phyloP scores from a whole-genome alignment of 1,140 invertebrate species.

The Dendrolimus punctatus region DNA sequence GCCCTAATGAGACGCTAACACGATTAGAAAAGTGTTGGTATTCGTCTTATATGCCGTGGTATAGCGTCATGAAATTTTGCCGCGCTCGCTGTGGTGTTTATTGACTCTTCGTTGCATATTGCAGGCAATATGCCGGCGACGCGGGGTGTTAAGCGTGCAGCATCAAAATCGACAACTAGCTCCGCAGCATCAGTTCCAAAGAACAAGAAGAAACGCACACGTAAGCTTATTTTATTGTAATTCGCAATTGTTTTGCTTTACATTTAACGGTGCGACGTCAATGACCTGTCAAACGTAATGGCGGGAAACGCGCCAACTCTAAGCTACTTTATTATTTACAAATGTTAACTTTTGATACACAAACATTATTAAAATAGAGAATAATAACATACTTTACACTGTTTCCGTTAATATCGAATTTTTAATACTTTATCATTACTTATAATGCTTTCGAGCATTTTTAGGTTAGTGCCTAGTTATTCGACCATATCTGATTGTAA shows the following conservation, averaged over 20 bases:
- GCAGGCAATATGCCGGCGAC: slow-evolving; percentile 64
- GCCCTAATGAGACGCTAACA: slow-evolving; percentile 45
- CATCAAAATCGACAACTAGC: slow-evolving; percentile 51
- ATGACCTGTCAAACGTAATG: slow-evolving; percentile 69
- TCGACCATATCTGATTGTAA: no score
- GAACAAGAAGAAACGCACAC: slow-evolving; percentile 66
- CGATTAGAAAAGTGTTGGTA: slow-evolving; percentile 52
- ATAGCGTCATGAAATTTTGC: slow-evolving; percentile 40
- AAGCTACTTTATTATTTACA: slow-evolving; percentile 1
- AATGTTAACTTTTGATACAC: no score
- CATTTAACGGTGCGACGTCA: slow-evolving; percentile 51
- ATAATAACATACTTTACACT: no score
- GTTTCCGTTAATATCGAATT: no score
- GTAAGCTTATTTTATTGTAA: slow-evolving; percentile 32
- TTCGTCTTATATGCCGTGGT: slow-evolving; percentile 25
- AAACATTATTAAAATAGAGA: no score
- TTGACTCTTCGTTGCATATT: slow-evolving; percentile 63
- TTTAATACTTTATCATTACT: no score
- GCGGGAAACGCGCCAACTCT: slow-evolving; percentile 51
- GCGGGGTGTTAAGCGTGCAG: slow-evolving; percentile 58
- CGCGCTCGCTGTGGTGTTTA: slow-evolving; percentile 51
- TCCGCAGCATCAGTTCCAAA: slow-evolving; percentile 45
- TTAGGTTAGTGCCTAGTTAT: no score
- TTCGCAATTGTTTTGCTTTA: slow-evolving; percentile 65
- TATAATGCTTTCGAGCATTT: no score